Base-by-base conservation (phyloP, 1,140 invertebrate genomes). In the Aporrectodea caliginosa region DNA sequence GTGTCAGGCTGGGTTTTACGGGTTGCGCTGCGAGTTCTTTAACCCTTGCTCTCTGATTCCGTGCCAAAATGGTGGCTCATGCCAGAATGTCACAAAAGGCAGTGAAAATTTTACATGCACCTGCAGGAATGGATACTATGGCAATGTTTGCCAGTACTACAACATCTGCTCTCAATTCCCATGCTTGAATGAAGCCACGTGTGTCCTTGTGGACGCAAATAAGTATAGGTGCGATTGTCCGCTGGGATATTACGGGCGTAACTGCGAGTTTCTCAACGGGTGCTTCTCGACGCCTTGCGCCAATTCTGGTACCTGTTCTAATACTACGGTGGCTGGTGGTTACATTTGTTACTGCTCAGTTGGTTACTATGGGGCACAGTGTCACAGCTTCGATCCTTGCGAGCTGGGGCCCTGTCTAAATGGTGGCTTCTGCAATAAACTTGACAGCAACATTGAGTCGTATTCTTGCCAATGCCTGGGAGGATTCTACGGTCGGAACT, bases 261-360 rank as follows among this genome's bases (percentile, higher is more conserved):
- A 69, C n/a, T 86, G 85, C 77, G 74, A 85, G 31, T 27, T 71
- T 12, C 58, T 69, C 1, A 78, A 86, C 71, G 82, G 81, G 1
- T 89, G 88, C 76, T 75, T 79, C 35, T 78, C 79, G 2, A 78
- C 80, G 14, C 82, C 83, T 22, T 81, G 80, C 43, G 2, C 35
- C 16, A 79, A 79, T 58, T 31, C 43, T 1, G 78, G 71, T 16
- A 35, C 33, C 16, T 79, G 80, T 34, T 27, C 35, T n/a, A 68
- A 68, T 1, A 71, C 58, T n/a, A 78, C 35, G 30, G 35, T 32
- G 29, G 35, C 27, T 2, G 16, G 35, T 1, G 68, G 35, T 6
- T 84, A 80, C 73, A 93, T 94, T 2, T 98, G 96, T 86, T 94
- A 93, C 22, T 98, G 96, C 85, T 93, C 94, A 92, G 95, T 85